Conservation (phyloP, 2,113 vertebrate species). For the Proteles cristata region DNA sequence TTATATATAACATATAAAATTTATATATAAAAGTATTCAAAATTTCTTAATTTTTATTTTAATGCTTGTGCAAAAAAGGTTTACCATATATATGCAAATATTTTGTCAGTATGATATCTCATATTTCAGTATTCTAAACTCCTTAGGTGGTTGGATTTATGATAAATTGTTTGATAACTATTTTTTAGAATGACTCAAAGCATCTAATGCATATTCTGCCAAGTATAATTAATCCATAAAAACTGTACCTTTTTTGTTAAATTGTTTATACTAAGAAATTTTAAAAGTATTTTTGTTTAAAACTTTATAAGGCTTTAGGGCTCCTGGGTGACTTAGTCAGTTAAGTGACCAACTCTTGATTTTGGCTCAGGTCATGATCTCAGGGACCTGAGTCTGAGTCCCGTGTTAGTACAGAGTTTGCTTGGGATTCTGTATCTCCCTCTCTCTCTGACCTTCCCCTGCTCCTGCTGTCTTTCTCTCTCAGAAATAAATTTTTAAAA, state of each 20-base stretch:
- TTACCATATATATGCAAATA: not conserved
- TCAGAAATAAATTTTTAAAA: too few relatives aligned
- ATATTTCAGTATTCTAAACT: not conserved
- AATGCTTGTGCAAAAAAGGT: not conserved
- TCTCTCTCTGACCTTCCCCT: too few relatives aligned
- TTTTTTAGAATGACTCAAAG: slow-evolving; percentile 1
- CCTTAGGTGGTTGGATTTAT: not conserved
- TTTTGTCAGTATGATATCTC: not conserved
- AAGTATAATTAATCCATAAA: not conserved
- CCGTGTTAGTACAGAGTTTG: too few relatives aligned
- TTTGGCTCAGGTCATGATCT: too few relatives aligned
- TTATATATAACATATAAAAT: not conserved
- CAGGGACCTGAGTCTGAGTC: too few relatives aligned
- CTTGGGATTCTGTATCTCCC: too few relatives aligned
- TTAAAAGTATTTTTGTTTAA: slow-evolving; percentile 32
- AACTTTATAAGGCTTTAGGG: slow-evolving; percentile 5
- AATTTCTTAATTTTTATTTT: slow-evolving; percentile 6
- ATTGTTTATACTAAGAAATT: not conserved
- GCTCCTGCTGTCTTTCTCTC: too few relatives aligned
- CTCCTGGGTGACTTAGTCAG: too few relatives aligned
- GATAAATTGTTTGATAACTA: not conserved
- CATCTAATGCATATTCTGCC: not conserved
- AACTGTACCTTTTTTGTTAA: not conserved
- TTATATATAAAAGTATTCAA: not conserved
- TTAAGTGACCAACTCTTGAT: too few relatives aligned